Evolutionary conservation across 2,797 vertebrate species (phyloP).

Genomic region (Glossophaga mutica): DNA sequence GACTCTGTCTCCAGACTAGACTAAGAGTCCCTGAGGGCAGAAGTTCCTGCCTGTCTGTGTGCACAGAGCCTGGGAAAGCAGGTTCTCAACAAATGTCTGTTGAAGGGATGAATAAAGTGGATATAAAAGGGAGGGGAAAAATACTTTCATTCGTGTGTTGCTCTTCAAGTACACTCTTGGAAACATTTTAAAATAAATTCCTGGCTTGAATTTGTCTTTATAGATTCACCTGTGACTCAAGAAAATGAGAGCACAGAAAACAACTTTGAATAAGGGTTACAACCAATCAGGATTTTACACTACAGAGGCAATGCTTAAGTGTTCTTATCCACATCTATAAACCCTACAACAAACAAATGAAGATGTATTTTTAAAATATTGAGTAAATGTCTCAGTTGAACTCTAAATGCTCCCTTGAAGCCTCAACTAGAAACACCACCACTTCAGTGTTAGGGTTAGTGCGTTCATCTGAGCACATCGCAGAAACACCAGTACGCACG

Average conservation of each 20-base stretch:
- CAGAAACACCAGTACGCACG: constrained; percentile 81
- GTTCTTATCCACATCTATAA: not conserved
- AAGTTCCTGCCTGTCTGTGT: not conserved
- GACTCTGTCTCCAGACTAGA: not conserved
- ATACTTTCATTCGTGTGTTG: not conserved
- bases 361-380: not conserved
- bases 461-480: fast-evolving
- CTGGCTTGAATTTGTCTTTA: not conserved
- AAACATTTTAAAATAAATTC: constrained; percentile 30
- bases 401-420: not conserved
- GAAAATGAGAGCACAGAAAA: not conserved
- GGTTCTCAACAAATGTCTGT: not conserved
- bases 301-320: not conserved
- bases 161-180: not conserved
- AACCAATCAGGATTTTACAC: not conserved
- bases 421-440: not conserved
- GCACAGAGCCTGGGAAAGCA: not conserved
- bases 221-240: not conserved
- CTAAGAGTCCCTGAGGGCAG: not conserved
- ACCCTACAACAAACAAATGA: not conserved
- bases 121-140: not conserved
- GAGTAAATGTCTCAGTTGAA: not conserved
- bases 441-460: not conserved
- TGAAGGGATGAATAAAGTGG: not conserved
- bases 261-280: not conserved